Evolutionary conservation across 2,797 vertebrate genomes (phyloP).

Genomic region (Thamnophis elegans): DNA sequence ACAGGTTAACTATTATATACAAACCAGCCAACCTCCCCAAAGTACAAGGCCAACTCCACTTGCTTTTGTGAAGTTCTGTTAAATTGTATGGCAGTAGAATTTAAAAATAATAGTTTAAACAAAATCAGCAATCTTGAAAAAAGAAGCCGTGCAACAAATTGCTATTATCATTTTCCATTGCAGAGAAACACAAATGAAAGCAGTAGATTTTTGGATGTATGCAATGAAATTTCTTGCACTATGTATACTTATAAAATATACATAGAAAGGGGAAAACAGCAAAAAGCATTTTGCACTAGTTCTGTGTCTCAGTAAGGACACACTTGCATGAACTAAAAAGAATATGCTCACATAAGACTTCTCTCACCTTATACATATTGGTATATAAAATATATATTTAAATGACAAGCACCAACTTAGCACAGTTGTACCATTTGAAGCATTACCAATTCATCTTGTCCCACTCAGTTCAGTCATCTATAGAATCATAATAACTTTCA

Average conservation of each 20-base stretch:
- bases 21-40: conserved; percentile 6
- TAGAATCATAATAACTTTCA: neutral
- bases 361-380: conserved; percentile 35
- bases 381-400: conserved; percentile 6
- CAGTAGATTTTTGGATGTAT: conserved; percentile 60
- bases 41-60: conserved; percentile 9
- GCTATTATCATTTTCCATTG: conserved; percentile 28
- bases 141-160: conserved; percentile 40
- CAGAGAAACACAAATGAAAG: conserved; percentile 60
- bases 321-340: conserved; percentile 37
- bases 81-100: conserved; percentile 21
- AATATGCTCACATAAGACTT: conserved; percentile 51
- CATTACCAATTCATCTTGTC: conserved; percentile 22
- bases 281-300: conserved; percentile 25
- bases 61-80: neutral
- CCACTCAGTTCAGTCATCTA: conserved; percentile 2
- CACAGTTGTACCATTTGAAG: conserved; percentile 37
- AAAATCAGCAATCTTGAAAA: conserved; percentile 21
- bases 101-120: neutral
- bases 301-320: conserved; percentile 35
- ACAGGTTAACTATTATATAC: neutral
- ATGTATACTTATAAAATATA: conserved; percentile 72
- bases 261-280: conserved; percentile 58
- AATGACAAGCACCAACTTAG: conserved; percentile 37
- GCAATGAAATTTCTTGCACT: conserved; percentile 61